Base-by-base conservation (phyloP, 1,140 invertebrate genomes). In the Ganaspis sp. region DNA sequence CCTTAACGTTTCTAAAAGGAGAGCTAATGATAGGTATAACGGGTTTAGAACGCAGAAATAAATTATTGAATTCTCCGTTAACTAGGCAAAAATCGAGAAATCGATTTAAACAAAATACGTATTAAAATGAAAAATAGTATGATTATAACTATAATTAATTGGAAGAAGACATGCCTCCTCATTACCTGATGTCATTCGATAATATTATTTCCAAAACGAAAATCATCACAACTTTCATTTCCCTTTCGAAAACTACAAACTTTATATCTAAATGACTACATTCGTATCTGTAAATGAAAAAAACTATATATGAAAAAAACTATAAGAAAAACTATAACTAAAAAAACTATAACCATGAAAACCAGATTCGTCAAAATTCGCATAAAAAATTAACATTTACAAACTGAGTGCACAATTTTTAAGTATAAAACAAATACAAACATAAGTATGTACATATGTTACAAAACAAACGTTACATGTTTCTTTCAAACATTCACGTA, bases 1-100 rank as follows among this genome's bases (percentile, higher is more conserved):
- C 58, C 12, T 6, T 34, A 64, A 64, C 58, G 58, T 64, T 64
- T 64, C 58, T 64, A 64, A 64, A 58, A n/a, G 58, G 23, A 64
- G 58, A n/a, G 58, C 23, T 64, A 64, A 64, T 64, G 11, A 64
- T 64, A 64, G 23, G 9, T 26, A 26, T 58, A 15, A 58, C 21
- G 17, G 4, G 21, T 12, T 64, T 64, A 29, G 45, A 49, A 19
- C 45, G 45, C 58, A 34, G 12, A 64, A 29, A 64, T 54, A 64
- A 58, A 64, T 64, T 4, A 64, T n/a, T 11, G 58, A 64, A 64
- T 64, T 34, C 23, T 64, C 15, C 45, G 45, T 49, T 64, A 34
- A 64, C 58, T 29, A 64, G 58, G 12, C 58, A 26, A 64, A n/a
- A 64, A 64, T 8, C 23, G 58, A 34, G 58, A 64, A 64, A 64